Evolutionary conservation across 1,140 invertebrate species (phyloP), one percentile per base, ranked within the genome.

Genomic region (Physella acuta): DNA sequence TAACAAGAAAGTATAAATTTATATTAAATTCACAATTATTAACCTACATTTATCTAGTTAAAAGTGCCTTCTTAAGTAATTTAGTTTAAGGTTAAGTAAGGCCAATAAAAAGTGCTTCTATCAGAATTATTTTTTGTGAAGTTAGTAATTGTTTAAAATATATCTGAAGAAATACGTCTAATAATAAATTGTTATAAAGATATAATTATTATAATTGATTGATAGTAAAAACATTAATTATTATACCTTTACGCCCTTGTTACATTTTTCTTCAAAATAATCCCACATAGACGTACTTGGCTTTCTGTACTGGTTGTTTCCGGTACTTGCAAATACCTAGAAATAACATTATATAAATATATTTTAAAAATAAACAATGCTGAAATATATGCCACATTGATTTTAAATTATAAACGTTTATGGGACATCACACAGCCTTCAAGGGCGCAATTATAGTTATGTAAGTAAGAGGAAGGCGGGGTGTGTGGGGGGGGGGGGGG

Each of bases 241-340:
- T 8, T 33, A 59, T 62, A 82, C 81, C 76, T 77, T 76, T 24
- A 78, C 75, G 34, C 76, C 72, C 44, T 75, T 60, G 65, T 82
- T 84, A 63, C 73, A 80, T n/a, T 81, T 77, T 31, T 80, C 52
- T 26, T 75, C 76, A 73, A 81, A 81, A 62, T 75, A 77, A 36
- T 80, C 76, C 80, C 78, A 84, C 81, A 84, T 84, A 44, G 64
- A 31, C 0, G 78, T 78, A 37, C 76, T 78, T n/a, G 82, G 82
- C 69, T 84, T 84, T 66, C 82, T 71, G 68, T 73, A 84, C 56
- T 82, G 76, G 55, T 78, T 81, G 30, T 74, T 79, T n/a, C 82
- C 82, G 28, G 81, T 82, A 55, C 80, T 78, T 11, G 80, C 75
- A 64, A 80, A 78, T 20, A 75, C 77, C 79, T 82, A 70, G 24